Base-by-base conservation (phyloP, 1,140 invertebrate species). In the Drosophila kikkawai region DNA sequence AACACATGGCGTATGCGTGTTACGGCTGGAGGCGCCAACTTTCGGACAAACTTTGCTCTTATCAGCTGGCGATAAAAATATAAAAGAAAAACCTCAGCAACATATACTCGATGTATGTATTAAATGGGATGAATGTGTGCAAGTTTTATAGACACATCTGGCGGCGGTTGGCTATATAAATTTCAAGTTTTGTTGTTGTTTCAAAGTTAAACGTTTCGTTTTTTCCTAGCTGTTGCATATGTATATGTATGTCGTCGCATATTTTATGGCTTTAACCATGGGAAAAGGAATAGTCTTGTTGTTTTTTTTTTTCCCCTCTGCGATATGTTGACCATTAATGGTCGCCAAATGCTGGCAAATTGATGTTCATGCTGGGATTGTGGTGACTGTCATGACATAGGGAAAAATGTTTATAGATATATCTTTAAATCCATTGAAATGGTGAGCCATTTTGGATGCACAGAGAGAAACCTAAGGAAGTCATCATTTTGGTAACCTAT, bases 1-100 rank as follows among this genome's bases (percentile, higher is more conserved):
- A 71, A 70, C 83, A 87, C 84, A 88, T 83, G 80, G 83, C 83
- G 83, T 88, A 80, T 87, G 77, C 76, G 76, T 87, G 81, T 55
- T 83, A 64, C 66, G 41, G 45, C 47, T 67, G 41, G 48, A 82
- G 75, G 56, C 70, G 58, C 70, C 53, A 87, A 88, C 60, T 78
- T 87, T 84, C 69, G 48, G 55, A 70, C 50, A 82, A 73, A 87
- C 79, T 86, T 86, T 82, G 34, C 71, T 82, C 81, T 74, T 75
- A 87, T 82, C 83, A 87, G 69, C 55, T 80, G 84, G 59, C 50
- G 66, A 73, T 87, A 88, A 88, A 82, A 85, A 75, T 66, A 81
- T 57, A 57, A 53, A 34, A 61, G 44, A 68, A 64, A 63, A 68
- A 45, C 58, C 51, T 71, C 44, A 37, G 64, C 39, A 63, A 47